Conservation (phyloP, 2,888 invertebrate genomes). For the Platycnemis pennipes region DNA sequence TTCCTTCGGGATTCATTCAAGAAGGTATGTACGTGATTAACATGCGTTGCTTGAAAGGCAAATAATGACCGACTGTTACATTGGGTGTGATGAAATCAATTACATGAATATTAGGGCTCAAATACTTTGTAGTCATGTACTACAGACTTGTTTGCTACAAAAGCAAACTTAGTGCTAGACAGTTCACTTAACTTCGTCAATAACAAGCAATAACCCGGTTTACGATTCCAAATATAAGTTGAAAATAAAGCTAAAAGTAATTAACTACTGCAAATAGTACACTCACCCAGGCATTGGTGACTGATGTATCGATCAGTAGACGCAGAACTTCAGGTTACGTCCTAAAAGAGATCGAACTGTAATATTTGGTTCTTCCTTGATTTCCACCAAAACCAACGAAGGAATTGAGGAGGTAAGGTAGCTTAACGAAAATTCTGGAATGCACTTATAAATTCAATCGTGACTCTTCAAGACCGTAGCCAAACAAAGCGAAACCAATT, state of each 20-base stretch:
- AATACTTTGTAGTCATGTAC: neutral
- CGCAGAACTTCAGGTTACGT: neutral
- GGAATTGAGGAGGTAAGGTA: neutral
- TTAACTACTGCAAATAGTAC: neutral
- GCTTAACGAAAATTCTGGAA: neutral
- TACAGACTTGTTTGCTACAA: too few relatives aligned
- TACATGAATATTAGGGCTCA: neutral
- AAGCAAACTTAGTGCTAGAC: too few relatives aligned
- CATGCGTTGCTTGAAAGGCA: neutral
- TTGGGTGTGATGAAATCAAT: neutral
- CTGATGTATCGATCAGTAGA: slow-evolving; percentile 6
- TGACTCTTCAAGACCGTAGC: neutral
- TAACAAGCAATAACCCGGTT: too few relatives aligned
- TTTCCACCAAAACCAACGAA: neutral
- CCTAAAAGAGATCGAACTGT: slow-evolving; percentile 18
- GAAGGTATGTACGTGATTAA: neutral
- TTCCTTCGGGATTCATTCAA: neutral
- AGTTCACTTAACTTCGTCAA: too few relatives aligned
- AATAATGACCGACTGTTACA: neutral
- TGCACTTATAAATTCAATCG: neutral
- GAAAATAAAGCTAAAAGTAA: neutral
- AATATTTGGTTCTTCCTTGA: neutral
- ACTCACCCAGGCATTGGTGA: slow-evolving; percentile 64
- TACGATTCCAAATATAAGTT: neutral
- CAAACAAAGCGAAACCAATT: neutral